Percentiles rank a stretch among this genome's conserved stretches.
These are phyloP conservation scores for Hephaestus fuliginosus DNA, from an alignment of 2,797 vertebrate genomes.

Conservation along the genomic window DNA sequence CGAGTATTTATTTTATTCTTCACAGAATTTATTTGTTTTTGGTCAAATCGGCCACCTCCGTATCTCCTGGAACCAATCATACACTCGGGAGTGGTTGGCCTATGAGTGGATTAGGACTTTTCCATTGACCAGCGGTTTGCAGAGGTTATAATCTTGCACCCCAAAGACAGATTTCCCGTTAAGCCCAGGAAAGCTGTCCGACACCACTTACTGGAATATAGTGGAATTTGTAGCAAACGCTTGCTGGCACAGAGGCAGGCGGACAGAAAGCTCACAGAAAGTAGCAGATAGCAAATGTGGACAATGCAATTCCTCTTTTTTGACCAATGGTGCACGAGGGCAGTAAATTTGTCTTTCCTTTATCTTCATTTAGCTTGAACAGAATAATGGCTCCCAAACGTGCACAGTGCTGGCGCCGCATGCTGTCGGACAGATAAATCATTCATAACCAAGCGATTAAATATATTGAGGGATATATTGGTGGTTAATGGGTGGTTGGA, in stretches of 20 bases:
- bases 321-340: constrained; percentile 59
- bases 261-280: constrained; percentile 61
- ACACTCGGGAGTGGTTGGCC: constrained; percentile 76
- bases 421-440: constrained; percentile 78
- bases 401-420: constrained; percentile 74
- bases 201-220: constrained; percentile 83
- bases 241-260: constrained; percentile 64
- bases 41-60: constrained; percentile 82
- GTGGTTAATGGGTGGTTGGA: constrained; percentile 77
- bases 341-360: constrained; percentile 78
- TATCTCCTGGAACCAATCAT: constrained; percentile 77
- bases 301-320: constrained; percentile 71
- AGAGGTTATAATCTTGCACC: constrained; percentile 86
- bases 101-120: constrained; percentile 82
- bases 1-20: constrained; percentile 79
- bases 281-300: constrained; percentile 69
- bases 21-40: constrained; percentile 85
- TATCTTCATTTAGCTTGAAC: constrained; percentile 74
- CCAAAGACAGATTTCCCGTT: constrained; percentile 85
- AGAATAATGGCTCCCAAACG: constrained; percentile 78
- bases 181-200: constrained; percentile 82
- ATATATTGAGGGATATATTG: constrained; percentile 81
- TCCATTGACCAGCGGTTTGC: constrained; percentile 85
- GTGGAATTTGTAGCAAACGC: constrained; percentile 74
- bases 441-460: constrained; percentile 78